Conservation (phyloP, 92 coral and sea anemone genomes). For the Actinernus sp. region DNA sequence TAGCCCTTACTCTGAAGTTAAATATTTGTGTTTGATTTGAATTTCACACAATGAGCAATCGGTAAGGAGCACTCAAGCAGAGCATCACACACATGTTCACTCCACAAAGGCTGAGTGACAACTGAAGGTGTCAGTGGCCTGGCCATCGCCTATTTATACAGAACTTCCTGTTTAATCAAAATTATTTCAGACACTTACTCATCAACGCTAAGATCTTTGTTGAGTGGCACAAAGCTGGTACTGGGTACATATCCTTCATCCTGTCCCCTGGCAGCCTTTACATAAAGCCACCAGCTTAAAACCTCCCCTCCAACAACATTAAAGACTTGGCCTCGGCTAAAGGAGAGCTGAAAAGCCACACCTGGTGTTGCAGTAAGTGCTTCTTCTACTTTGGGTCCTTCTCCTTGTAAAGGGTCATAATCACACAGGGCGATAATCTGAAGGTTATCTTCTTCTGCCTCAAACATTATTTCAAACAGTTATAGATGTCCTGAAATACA, state of each 20-base stretch:
- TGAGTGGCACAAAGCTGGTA: conserved; percentile 66
- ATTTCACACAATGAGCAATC: too few species aligned
- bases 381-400: conserved; percentile 54
- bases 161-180: neutral
- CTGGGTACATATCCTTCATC: conserved; percentile 86
- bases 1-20: too few species aligned
- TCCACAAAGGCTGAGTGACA: too few species aligned
- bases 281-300: conserved; percentile 83
- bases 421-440: conserved; percentile 72
- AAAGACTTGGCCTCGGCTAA: conserved; percentile 75
- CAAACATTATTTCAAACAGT: conserved; percentile 22
- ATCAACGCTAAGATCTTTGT: conserved; percentile 49
- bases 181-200: conserved; percentile 77
- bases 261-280: conserved; percentile 39
- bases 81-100: too few species aligned
- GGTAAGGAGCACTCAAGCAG: too few species aligned
- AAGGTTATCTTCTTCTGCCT: conserved; percentile 23
- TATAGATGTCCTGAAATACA: too few species aligned
- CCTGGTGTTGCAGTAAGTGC: conserved; percentile 52
- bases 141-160: neutral
- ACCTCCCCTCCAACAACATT: conserved; percentile 66
- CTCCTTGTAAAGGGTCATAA: conserved; percentile 61
- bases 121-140: neutral
- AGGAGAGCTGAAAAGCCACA: conserved; percentile 57
- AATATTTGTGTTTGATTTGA: too few species aligned